Conservation (phyloP, 2,113 vertebrate genomes). For the Talpa occidentalis region DNA sequence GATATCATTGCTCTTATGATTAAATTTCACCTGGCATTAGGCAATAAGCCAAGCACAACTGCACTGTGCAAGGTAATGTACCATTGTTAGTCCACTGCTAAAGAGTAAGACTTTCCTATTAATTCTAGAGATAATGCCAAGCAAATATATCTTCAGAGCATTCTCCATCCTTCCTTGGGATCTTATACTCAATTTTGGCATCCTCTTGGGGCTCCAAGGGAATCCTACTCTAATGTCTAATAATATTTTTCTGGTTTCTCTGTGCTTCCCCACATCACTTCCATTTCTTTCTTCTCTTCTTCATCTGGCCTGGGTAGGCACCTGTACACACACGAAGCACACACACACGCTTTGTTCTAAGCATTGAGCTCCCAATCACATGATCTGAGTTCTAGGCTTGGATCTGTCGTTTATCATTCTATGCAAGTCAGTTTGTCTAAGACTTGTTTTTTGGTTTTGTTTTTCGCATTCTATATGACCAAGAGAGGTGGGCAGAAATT, state of each 20-base stretch:
- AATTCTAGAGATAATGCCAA: background rate
- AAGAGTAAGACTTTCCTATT: background rate
- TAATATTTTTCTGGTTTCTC: background rate
- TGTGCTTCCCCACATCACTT: background rate
- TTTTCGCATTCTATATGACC: background rate
- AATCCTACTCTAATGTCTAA: background rate
- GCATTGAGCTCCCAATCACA: background rate
- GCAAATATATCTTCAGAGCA: background rate
- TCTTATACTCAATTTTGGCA: background rate
- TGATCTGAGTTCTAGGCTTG: background rate
- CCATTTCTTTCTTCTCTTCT: background rate
- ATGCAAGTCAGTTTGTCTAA: background rate
- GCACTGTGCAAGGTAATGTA: background rate
- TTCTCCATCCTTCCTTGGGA: background rate
- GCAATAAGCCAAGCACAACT: background rate
- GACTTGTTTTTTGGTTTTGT: background rate
- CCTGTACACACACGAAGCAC: accelerated
- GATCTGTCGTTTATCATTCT: background rate
- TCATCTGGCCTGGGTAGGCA: background rate
- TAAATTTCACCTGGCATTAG: background rate
- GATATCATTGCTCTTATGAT: background rate
- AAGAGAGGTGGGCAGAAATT: background rate
- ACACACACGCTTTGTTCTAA: background rate
- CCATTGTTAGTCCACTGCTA: background rate
- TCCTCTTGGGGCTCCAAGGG: background rate